Evolutionary conservation across 2,797 vertebrate species (phyloP).

Genomic region (Tokudaia tokunoshimensis): DNA sequence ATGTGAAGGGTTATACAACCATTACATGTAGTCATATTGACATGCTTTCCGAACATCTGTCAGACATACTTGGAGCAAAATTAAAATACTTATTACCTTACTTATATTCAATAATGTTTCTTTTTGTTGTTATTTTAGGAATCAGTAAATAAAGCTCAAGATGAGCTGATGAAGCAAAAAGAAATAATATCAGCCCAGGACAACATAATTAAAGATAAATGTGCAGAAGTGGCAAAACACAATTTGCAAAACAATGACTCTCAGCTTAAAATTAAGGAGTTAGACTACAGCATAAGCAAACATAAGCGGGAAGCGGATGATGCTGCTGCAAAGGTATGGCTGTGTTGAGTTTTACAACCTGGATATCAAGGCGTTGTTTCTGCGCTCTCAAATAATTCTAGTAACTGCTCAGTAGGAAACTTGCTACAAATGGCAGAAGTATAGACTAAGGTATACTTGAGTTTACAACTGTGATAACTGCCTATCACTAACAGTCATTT

Average conservation of each 20-base stretch:
- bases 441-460: background rate
- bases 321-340: constrained; percentile 90
- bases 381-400: background rate
- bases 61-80: constrained; percentile 14
- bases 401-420: background rate
- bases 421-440: constrained; percentile 29
- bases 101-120: constrained; percentile 15
- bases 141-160: constrained; percentile 92
- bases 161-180: constrained; percentile 93
- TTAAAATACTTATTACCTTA: constrained; percentile 32
- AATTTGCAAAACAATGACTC: constrained; percentile 93
- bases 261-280: constrained; percentile 94
- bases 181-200: constrained; percentile 92
- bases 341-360: constrained; percentile 21
- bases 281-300: constrained; percentile 94
- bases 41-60: constrained; percentile 31
- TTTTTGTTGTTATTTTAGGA: constrained; percentile 88
- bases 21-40: background rate
- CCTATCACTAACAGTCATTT: background rate
- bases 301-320: constrained; percentile 93
- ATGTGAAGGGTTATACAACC: background rate
- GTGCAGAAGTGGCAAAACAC: constrained; percentile 88
- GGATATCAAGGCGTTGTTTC: background rate
- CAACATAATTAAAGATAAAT: constrained; percentile 93
- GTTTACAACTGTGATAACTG: background rate